Conservation (phyloP, 2,888 invertebrate species). For the Synergus gifuensis region DNA sequence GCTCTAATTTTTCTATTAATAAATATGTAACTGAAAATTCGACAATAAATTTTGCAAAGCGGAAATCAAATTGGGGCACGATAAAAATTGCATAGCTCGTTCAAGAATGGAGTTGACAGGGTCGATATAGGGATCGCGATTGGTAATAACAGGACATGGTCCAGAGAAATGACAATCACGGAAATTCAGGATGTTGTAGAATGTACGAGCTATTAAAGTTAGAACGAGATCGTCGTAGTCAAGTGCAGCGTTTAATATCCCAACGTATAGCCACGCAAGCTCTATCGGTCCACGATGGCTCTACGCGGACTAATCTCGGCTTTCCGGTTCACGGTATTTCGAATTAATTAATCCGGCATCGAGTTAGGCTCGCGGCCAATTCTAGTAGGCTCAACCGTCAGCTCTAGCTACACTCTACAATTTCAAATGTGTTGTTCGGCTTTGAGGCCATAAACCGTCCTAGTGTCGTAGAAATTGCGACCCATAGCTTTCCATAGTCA, state of each 20-base stretch:
- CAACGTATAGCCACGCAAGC: conserved; percentile 14
- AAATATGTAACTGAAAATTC: background rate
- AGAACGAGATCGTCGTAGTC: conserved; percentile 30
- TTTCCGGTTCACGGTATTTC: conserved; percentile 68
- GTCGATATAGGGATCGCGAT: conserved; percentile 19
- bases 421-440: conserved; percentile 23
- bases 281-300: conserved; percentile 42
- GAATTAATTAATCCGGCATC: conserved; percentile 71
- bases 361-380: conserved; percentile 69
- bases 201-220: conserved; percentile 38
- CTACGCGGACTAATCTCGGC: conserved; percentile 63
- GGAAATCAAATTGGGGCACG: conserved; percentile 8
- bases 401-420: background rate
- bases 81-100: conserved; percentile 15
- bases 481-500: background rate
- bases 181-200: conserved; percentile 33
- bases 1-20: too few relatives aligned
- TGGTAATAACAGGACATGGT: conserved; percentile 28
- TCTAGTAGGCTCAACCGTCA: conserved; percentile 58
- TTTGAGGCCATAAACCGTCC: conserved; percentile 18
- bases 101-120: background rate
- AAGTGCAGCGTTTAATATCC: conserved; percentile 27
- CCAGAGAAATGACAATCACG: conserved; percentile 17
- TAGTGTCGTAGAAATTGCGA: conserved; percentile 12
- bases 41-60: conserved; percentile 8